phyloP scores from a whole-genome alignment of 2,888 invertebrate genomes.

The Xanthia icteritia region DNA sequence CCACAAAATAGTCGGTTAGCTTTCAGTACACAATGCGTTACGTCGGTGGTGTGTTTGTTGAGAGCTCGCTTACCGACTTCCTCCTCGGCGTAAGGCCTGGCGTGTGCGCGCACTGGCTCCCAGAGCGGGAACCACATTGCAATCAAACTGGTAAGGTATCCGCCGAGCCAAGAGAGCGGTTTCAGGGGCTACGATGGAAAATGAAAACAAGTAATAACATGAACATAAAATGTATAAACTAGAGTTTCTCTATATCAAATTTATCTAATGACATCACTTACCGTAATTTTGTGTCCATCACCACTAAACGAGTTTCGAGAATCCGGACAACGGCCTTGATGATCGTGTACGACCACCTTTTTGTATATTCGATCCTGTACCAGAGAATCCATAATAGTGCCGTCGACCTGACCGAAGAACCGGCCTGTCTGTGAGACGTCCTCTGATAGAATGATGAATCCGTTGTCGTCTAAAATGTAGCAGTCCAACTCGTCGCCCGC shows the following conservation, averaged over 20 bases:
- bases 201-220: background rate
- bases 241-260: no score
- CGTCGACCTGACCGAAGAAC: conserved; percentile 98
- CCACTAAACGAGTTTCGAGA: conserved; percentile 92
- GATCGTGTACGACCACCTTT: conserved; percentile 96
- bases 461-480: conserved; percentile 98
- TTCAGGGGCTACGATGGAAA: conserved; percentile 86
- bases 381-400: conserved; percentile 97
- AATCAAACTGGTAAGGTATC: conserved; percentile 89
- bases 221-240: background rate
- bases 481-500: conserved; percentile 97
- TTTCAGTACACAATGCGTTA: background rate
- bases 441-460: conserved; percentile 97
- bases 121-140: conserved; percentile 88
- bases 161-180: conserved; percentile 90
- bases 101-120: conserved; percentile 80
- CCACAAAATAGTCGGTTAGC: background rate
- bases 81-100: conserved; percentile 88
- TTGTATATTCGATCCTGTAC: conserved; percentile 97
- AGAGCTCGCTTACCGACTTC: conserved; percentile 81
- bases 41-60: background rate
- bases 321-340: conserved; percentile 96
- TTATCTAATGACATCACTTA: conserved; percentile 56
- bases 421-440: conserved; percentile 96
- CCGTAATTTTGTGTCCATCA: conserved; percentile 79